These are phyloP conservation scores for Lagopus muta DNA, from an alignment of 2,113 vertebrate genomes.

Conservation along the genomic window DNA sequence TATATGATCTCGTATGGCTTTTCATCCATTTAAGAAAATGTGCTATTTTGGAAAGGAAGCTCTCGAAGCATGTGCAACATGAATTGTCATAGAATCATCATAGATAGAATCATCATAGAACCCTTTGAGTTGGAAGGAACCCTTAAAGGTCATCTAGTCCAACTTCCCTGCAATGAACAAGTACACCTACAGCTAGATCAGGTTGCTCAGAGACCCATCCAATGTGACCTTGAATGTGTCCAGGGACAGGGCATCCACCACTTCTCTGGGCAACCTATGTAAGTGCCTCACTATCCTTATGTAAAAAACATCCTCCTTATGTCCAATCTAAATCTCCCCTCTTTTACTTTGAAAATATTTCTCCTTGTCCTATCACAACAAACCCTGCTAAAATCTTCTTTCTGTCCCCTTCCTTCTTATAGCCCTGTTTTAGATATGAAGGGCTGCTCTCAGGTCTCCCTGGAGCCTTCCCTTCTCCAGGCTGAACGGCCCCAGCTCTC, in stretches of 20 bases:
- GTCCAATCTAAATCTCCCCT: neutral
- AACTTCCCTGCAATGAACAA: too few relatives aligned
- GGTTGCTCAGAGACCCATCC: too few relatives aligned
- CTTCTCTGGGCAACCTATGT: too few relatives aligned
- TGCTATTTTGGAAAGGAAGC: neutral
- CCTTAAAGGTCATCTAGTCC: too few relatives aligned
- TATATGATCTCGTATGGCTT: neutral
- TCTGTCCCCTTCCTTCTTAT: neutral
- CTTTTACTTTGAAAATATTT: neutral
- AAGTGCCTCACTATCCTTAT: neutral
- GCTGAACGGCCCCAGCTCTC: too few relatives aligned
- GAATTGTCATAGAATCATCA: neutral
- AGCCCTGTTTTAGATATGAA: neutral
- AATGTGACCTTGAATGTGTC: too few relatives aligned
- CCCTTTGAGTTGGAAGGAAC: too few relatives aligned
- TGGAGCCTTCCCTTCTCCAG: too few relatives aligned
- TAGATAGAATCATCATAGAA: too few relatives aligned
- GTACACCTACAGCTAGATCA: too few relatives aligned
- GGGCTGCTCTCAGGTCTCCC: neutral
- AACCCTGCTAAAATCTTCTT: neutral
- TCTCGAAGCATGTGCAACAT: neutral
- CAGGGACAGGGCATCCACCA: too few relatives aligned
- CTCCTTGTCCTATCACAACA: neutral
- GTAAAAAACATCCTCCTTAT: neutral
- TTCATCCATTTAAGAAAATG: slow-evolving; percentile 22